Evolutionary conservation across 2,113 vertebrate genomes (phyloP).

Genomic region (Gallinago jamesoni): DNA sequence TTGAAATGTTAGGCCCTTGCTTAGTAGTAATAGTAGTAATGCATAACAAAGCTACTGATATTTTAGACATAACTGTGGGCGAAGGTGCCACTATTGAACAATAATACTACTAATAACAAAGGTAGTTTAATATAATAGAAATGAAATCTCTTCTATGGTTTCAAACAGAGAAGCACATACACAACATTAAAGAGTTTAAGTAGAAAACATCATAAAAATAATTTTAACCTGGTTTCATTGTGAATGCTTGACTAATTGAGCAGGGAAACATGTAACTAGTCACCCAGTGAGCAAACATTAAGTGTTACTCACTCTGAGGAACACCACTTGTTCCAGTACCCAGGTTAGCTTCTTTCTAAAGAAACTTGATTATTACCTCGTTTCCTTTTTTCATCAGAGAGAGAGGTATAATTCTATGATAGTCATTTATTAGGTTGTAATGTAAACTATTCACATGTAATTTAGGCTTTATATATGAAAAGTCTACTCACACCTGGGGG

Average conservation of each 20-base stretch:
- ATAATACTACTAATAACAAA: neutral
- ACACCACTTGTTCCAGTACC: neutral
- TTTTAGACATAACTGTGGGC: neutral
- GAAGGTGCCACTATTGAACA: neutral
- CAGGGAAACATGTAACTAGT: neutral
- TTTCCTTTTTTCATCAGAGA: neutral
- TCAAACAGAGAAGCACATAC: neutral
- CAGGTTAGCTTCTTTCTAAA: neutral
- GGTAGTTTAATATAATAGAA: neutral
- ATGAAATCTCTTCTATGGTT: neutral
- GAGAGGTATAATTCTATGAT: neutral
- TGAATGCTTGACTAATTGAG: neutral
- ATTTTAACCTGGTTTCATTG: neutral
- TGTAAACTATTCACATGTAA: neutral
- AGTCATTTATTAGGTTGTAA: neutral
- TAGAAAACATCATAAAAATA: neutral
- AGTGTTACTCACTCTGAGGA: neutral
- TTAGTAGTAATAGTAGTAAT: neutral
- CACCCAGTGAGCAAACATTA: neutral
- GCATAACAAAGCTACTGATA: neutral
- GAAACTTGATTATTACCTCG: neutral
- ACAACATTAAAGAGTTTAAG: neutral
- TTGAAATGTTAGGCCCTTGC: neutral
- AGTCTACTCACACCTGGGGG: neutral
- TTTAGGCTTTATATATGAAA: neutral